Base-by-base conservation (phyloP, 2,797 vertebrate species). In the Myiotriccus ornatus region DNA sequence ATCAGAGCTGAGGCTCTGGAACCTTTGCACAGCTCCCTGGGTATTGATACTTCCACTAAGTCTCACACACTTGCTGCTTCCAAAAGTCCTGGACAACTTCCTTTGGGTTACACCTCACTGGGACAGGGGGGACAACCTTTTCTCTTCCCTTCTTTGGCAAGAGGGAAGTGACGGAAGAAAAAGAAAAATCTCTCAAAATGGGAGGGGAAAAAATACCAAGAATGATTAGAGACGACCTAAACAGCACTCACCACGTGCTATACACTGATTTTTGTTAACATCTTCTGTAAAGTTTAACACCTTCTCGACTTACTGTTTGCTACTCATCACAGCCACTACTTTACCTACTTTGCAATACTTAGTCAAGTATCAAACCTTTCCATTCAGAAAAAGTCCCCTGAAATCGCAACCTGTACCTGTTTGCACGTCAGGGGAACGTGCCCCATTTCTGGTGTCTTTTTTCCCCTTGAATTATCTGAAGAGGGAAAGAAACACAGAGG, bases 241-340 rank as follows among this genome's bases (percentile, higher is more conserved):
- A 68, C 46, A 80, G 56, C 37, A 86, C n/a, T 74, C 32, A 69
- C 20, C n/a, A 34, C 71, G 32, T 71, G 27, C 19, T 78, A 35
- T 10, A 77, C 4, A 7, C 0, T 41, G 44, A 59, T 37, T 84
- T 80, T 60, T 57, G 14, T 65, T 76, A 79, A 47, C 10, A 64
- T 35, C 67, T 52, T 73, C 32, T 39, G 37, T 67, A 6, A 87
- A 83, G 47, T 69, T 71, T 67, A 76, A 84, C 60, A 69, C 12
- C 8, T 27, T 14, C 44, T 80, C 15, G 27, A 71, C 24, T 75
- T 20, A 60, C 46, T 75, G 17, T 43, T 84, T 82, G 44, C 52
- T 80, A 74, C 37, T 57, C 64, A 68, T 35, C 64, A 89, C 63
- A 89, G 35, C 59, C 64, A 81, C 87, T 83, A 21, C n/a, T 90